Conservation (phyloP, 2,797 vertebrate genomes). For the Threskiornis aethiopicus region DNA sequence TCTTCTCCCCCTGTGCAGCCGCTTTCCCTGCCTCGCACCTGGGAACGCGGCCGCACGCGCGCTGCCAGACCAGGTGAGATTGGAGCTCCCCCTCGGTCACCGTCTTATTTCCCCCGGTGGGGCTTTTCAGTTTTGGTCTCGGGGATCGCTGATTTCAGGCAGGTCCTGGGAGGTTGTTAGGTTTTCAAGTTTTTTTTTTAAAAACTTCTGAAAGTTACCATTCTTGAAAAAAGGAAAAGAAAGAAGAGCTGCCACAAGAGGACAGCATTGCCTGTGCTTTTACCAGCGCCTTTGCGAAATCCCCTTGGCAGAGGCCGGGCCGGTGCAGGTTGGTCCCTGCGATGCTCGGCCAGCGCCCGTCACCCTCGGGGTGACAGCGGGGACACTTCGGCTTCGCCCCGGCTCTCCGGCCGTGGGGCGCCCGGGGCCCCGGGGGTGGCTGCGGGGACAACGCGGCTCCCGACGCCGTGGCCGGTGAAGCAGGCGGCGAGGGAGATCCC, state of each 20-base stretch:
- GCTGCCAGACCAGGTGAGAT: not conserved
- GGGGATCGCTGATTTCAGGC: accelerated
- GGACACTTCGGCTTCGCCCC: not conserved
- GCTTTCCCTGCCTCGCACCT: accelerated
- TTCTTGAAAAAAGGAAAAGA: accelerated
- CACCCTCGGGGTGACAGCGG: not conserved
- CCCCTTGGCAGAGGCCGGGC: not conserved
- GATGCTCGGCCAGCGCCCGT: accelerated
- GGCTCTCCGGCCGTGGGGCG: accelerated
- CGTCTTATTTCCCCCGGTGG: accelerated
- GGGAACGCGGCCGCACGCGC: too few species aligned
- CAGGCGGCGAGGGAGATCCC: accelerated
- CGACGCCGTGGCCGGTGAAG: not conserved
- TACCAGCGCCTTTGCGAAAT: accelerated
- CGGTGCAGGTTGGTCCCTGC: accelerated
- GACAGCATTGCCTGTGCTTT: not conserved
- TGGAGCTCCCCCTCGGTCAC: not conserved
- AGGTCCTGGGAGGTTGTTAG: not conserved
- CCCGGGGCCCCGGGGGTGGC: not conserved
- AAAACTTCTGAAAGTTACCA: accelerated
- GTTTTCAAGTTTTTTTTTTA: too few species aligned
- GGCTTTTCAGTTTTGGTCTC: not conserved
- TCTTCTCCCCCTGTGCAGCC: not conserved
- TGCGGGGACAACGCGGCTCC: not conserved
- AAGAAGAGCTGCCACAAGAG: constrained; percentile 6